Evolutionary conservation across 2,888 invertebrate species (phyloP).

Genomic region (Oligia strigilis): DNA sequence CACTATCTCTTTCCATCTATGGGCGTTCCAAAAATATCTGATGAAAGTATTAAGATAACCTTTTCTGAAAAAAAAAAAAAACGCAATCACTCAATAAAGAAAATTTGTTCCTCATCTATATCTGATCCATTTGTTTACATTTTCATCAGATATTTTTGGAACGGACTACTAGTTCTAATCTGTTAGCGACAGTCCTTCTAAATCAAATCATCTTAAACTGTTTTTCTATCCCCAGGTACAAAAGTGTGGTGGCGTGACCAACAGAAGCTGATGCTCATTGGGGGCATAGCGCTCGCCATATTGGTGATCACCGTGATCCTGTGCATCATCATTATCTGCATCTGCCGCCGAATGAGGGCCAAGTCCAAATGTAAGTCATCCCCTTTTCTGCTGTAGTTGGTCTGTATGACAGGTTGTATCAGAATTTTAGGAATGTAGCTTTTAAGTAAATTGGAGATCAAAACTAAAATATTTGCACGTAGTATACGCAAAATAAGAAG

Average conservation of each 20-base stretch:
- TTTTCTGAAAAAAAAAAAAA: neutral
- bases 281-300: slow-evolving; percentile 88
- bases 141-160: neutral
- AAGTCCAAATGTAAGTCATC: slow-evolving; percentile 94
- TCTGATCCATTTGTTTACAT: neutral
- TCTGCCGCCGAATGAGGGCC: slow-evolving; percentile 95
- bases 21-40: neutral
- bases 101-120: neutral
- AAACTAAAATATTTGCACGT: slow-evolving; percentile 5
- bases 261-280: slow-evolving; percentile 94
- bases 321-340: slow-evolving; percentile 95
- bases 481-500: neutral
- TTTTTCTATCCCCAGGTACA: slow-evolving; percentile 90
- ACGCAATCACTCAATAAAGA: neutral
- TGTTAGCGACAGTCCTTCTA: neutral
- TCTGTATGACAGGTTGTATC: slow-evolving; percentile 48
- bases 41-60: neutral
- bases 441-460: neutral
- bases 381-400: neutral
- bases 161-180: neutral
- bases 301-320: slow-evolving; percentile 93
- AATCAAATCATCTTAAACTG: slow-evolving; percentile 2
- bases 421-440: slow-evolving; percentile 4
- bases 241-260: slow-evolving; percentile 96
- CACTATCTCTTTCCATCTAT: neutral